Conservation (phyloP, 2,888 invertebrate genomes). For the Leptodirus hochenwartii region DNA sequence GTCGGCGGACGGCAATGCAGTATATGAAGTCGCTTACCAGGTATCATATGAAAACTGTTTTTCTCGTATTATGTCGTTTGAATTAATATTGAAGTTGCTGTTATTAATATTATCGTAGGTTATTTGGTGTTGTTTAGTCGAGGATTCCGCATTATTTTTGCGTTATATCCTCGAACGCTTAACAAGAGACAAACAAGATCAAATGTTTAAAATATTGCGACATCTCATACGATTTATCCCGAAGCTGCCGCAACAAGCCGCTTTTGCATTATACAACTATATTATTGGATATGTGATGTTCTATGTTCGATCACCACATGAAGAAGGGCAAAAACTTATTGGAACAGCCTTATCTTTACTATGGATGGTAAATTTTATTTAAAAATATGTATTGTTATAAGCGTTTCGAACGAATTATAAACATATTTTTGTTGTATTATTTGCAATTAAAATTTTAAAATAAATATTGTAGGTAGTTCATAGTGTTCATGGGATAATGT, state of each 20-base stretch:
- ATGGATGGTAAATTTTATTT: constrained; percentile 62
- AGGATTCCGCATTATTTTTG: constrained; percentile 91
- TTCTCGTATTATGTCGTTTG: background rate
- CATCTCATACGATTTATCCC: constrained; percentile 88
- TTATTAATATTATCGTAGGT: constrained; percentile 36
- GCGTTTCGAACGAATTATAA: no score
- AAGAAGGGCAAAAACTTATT: constrained; percentile 85
- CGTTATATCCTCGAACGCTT: constrained; percentile 89
- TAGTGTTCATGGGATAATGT: constrained; percentile 97
- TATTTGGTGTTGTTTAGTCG: constrained; percentile 95
- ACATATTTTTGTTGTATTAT: constrained; percentile 6
- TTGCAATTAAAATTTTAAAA: constrained; percentile 3
- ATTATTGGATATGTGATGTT: constrained; percentile 99
- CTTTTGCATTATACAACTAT: constrained; percentile 95
- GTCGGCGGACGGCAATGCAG: constrained; percentile 83
- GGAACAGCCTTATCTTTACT: constrained; percentile 87
- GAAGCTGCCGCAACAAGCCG: constrained; percentile 88
- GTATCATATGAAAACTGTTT: no score
- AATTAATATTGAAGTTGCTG: background rate
- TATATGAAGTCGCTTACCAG: constrained; percentile 92
- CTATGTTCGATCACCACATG: constrained; percentile 90
- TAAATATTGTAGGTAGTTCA: constrained; percentile 84
- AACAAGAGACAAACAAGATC: constrained; percentile 83
- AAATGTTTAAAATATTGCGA: constrained; percentile 82
- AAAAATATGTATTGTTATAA: no score